A percentile compares a stretch with the other conserved stretches of the same genome.
Conservation (phyloP, 2,888 invertebrate species). For the Xestia ashworthii region DNA sequence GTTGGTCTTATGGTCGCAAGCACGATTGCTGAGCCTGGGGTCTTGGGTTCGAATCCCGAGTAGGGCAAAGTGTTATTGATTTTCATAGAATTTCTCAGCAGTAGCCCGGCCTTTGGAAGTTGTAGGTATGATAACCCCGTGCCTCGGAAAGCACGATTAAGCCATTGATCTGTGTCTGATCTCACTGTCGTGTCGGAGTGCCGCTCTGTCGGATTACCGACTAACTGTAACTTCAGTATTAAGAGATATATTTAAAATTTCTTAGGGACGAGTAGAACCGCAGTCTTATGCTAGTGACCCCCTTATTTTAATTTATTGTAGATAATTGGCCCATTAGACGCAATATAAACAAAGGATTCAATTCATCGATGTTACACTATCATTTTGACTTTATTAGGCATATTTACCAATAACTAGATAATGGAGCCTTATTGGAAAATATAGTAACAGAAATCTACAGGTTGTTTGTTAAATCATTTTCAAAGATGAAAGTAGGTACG, state of each 20-base stretch:
- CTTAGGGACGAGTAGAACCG: neutral
- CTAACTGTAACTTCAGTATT: neutral
- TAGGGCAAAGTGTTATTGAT: neutral
- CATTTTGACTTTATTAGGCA: constrained; percentile 46
- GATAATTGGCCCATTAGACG: constrained; percentile 44
- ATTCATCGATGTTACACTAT: constrained; percentile 29
- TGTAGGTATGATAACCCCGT: neutral
- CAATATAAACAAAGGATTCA: constrained; percentile 51
- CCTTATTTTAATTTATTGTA: constrained; percentile 22
- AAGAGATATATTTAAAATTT: neutral
- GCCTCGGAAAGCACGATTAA: neutral
- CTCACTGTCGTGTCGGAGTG: neutral
- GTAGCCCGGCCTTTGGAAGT: neutral
- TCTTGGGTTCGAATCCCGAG: neutral
- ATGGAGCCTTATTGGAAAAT: constrained; percentile 30
- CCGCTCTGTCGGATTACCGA: neutral
- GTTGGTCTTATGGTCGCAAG: neutral
- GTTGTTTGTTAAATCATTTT: neutral
- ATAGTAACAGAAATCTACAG: constrained; percentile 17
- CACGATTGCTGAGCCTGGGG: neutral
- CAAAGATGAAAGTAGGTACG: neutral
- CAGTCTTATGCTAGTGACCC: neutral
- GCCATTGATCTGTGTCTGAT: neutral
- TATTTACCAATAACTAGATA: constrained; percentile 37
- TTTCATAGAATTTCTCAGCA: neutral